phyloP scores from a whole-genome alignment of 2,888 invertebrate species.

The Catocala fraxini region DNA sequence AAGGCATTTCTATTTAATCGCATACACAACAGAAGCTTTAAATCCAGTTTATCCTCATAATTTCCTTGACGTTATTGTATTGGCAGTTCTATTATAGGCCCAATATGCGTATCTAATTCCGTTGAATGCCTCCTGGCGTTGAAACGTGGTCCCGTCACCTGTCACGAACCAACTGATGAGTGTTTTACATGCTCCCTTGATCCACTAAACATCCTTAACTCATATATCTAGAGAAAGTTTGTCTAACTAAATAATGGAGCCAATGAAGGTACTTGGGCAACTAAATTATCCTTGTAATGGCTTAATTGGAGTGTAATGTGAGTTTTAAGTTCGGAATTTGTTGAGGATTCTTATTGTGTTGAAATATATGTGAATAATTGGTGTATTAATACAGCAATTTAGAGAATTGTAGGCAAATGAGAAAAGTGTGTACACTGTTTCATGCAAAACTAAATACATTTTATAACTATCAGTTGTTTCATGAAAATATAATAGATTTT shows the following conservation, averaged over 20 bases:
- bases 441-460: too few species aligned
- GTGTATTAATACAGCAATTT: too few species aligned
- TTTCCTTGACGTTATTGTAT: conserved; percentile 23
- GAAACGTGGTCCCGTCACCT: conserved; percentile 29
- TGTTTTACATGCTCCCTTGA: conserved; percentile 44
- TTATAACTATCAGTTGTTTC: too few species aligned
- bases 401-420: too few species aligned
- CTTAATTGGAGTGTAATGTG: conserved; percentile 9
- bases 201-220: conserved; percentile 22
- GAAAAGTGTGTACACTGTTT: too few species aligned
- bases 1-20: too few species aligned
- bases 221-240: conserved; percentile 8
- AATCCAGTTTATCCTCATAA: conserved; percentile 2
- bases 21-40: too few species aligned
- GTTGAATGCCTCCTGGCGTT: conserved; percentile 24
- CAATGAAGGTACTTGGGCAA: background rate
- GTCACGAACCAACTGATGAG: conserved; percentile 37
- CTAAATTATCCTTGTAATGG: conserved; percentile 1
- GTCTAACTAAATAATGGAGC: background rate
- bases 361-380: background rate
- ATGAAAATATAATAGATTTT: too few species aligned
- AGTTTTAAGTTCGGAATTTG: conserved; percentile 2
- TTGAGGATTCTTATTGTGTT: conserved; percentile 1
- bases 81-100: conserved; percentile 25
- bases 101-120: conserved; percentile 34